Percentiles rank a stretch among this genome's conserved stretches.
phyloP scores from a whole-genome alignment of 2,113 vertebrate genomes.

The Psittacula cyanocephala region DNA sequence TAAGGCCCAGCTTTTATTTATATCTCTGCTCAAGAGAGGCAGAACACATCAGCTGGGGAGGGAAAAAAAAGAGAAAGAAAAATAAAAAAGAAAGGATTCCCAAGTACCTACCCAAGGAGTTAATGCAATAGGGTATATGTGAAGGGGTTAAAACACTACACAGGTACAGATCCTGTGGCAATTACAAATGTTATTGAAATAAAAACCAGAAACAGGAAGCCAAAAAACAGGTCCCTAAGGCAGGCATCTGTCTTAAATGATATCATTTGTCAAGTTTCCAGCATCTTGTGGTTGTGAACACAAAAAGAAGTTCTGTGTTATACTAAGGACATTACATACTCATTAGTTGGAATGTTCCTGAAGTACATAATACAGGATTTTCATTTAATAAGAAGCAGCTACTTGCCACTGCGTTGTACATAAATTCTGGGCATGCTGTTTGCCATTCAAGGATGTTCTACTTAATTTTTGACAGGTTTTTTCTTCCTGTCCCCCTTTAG shows the following conservation, averaged over 20 bases:
- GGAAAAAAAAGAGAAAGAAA: neutral
- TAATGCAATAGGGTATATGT: neutral
- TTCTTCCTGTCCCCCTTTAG: neutral
- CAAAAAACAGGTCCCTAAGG: slow-evolving; percentile 77
- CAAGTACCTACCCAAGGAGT: neutral
- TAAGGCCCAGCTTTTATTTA: slow-evolving; percentile 23
- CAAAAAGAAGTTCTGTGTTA: slow-evolving; percentile 72
- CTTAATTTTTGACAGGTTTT: slow-evolving; percentile 49
- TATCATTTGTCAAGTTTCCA: slow-evolving; percentile 81
- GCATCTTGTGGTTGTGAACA: slow-evolving; percentile 73
- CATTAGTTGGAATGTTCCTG: slow-evolving; percentile 72
- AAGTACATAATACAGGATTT: slow-evolving; percentile 66
- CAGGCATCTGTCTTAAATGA: slow-evolving; percentile 83
- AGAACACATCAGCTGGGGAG: neutral
- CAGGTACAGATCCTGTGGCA: slow-evolving; percentile 76
- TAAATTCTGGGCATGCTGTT: slow-evolving; percentile 59
- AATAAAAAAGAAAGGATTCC: neutral
- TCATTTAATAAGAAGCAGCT: slow-evolving; percentile 74
- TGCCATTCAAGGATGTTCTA: slow-evolving; percentile 45
- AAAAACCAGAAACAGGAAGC: slow-evolving; percentile 83
- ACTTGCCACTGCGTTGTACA: slow-evolving; percentile 64
- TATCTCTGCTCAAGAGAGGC: neutral
- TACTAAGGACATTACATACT: slow-evolving; percentile 68
- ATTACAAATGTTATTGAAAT: slow-evolving; percentile 78
- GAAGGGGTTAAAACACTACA: slow-evolving; percentile 74